Percentiles rank a stretch among this genome's conserved stretches.
Evolutionary conservation across 2,113 vertebrate genomes (phyloP).

Genomic region (Eudyptes chrysolophus): DNA sequence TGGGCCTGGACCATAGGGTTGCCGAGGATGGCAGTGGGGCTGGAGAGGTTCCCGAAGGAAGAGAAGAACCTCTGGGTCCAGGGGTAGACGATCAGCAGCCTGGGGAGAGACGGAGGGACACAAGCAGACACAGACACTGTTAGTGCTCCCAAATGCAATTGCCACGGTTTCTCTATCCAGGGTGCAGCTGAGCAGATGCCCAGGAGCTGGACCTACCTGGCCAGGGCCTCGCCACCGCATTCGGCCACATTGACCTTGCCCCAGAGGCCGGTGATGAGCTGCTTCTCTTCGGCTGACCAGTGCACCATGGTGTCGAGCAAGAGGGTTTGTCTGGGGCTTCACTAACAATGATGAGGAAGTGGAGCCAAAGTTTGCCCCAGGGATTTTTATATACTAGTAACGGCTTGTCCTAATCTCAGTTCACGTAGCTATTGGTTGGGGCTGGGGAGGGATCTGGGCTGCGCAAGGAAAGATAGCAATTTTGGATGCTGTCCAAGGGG

Average conservation of each 20-base stretch:
- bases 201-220: not conserved
- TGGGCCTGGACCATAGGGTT: slow-evolving; percentile 78
- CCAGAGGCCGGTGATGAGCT: not conserved
- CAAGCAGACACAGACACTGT: too few relatives aligned
- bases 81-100: not conserved
- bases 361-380: not conserved
- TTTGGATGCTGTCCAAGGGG: not conserved
- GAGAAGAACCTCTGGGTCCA: slow-evolving; percentile 80
- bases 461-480: not conserved
- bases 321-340: not conserved
- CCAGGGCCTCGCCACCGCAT: slow-evolving; percentile 31
- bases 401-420: not conserved
- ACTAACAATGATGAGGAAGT: not conserved
- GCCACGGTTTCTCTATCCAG: not conserved
- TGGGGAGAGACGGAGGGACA: not conserved
- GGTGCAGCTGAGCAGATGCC: not conserved
- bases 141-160: too few relatives aligned
- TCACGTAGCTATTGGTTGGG: not conserved
- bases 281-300: slow-evolving; percentile 63
- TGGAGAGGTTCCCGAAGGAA: slow-evolving; percentile 81
- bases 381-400: slow-evolving; percentile 7
- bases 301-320: slow-evolving; percentile 61
- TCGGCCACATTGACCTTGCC: not conserved
- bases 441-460: not conserved
- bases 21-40: slow-evolving; percentile 69